Evolutionary conservation across 2,113 vertebrate species (phyloP).

Genomic region (Oncorhynchus tshawytscha): DNA sequence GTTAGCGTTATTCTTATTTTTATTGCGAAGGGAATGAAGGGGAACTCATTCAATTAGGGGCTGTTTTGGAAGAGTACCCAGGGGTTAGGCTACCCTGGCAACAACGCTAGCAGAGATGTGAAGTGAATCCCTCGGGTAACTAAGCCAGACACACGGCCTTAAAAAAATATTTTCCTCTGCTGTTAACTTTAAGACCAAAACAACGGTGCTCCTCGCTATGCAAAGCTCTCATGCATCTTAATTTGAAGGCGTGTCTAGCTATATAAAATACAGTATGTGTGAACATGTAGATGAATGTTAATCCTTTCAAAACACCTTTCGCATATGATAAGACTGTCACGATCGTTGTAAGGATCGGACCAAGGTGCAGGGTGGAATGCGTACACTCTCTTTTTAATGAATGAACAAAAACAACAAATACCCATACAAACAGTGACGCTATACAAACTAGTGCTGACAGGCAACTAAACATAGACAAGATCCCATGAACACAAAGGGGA

Average conservation of each 20-base stretch:
- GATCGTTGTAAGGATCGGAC: no score
- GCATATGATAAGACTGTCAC: neutral
- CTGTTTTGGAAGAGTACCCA: conserved; percentile 31
- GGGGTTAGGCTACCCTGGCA: conserved; percentile 17
- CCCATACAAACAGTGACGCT: no score
- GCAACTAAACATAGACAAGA: no score
- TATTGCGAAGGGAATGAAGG: conserved; percentile 21
- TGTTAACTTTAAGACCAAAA: neutral
- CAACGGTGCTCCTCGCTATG: neutral
- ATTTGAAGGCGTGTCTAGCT: neutral
- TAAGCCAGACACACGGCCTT: neutral
- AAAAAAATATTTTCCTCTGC: neutral
- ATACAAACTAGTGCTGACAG: no score
- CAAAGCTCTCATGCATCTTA: neutral
- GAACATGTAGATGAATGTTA: neutral
- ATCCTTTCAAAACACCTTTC: neutral
- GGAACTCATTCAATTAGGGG: conserved; percentile 46
- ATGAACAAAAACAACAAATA: no score
- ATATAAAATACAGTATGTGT: neutral
- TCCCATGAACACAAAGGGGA: no score
- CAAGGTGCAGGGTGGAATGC: no score
- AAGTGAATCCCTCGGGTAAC: neutral
- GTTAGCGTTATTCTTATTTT: conserved; percentile 9
- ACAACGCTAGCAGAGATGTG: neutral
- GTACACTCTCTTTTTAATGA: no score